Evolutionary conservation across 2,113 vertebrate genomes (phyloP), one percentile per base, ranked within the genome.

Genomic region (Aplodontia rufa): DNA sequence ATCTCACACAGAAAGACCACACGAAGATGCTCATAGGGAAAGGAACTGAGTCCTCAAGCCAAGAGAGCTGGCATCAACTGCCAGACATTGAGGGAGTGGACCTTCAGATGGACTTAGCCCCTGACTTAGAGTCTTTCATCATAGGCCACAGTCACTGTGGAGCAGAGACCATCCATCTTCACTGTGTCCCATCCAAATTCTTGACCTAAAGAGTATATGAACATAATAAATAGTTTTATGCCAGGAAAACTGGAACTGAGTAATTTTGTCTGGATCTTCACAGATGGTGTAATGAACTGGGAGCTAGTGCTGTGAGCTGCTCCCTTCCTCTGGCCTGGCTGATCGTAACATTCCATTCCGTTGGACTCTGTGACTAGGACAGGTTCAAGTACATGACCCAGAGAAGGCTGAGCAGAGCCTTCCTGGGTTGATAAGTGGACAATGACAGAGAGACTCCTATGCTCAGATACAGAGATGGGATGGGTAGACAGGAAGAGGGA

Each of bases 151-250:
- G 83, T 62, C 2, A 53, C 30, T 75, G 12, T 51, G n/a, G 75
- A 93, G 24, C 75, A 91, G 81, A 91, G 75, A 20, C 35, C 32
- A 55, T 16, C 17, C 49, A 35, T 91, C 24, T 53, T 19, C 6
- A 3, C 71, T 85, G 32, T 79, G 51, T 71, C 58, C 22, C 22
- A 37, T 78, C 64, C 84, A 93, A n/a, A 87, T 62, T 75, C 66
- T 71, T 92, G 80, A 75, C 32, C n/a, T 24, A 95, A 84, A 55
- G 87, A 72, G 75, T 78, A 75, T 87, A 40, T 78, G 51, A 92
- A 19, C 8, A 12, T 60, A 71, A 90, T 40, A 84, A 87, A 60
- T 81, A 75, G 87, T 80, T 96, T 90, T 49, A 49, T 62, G 64
- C 64, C 16, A 80, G 30, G 78, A 58, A 80, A 95, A 84, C 19